Percentiles rank a stretch among this genome's conserved stretches.
Evolutionary conservation across 37 sponge, comb jelly and placozoan species (phyloP).

Genomic region (Bolinopsis microptera): DNA sequence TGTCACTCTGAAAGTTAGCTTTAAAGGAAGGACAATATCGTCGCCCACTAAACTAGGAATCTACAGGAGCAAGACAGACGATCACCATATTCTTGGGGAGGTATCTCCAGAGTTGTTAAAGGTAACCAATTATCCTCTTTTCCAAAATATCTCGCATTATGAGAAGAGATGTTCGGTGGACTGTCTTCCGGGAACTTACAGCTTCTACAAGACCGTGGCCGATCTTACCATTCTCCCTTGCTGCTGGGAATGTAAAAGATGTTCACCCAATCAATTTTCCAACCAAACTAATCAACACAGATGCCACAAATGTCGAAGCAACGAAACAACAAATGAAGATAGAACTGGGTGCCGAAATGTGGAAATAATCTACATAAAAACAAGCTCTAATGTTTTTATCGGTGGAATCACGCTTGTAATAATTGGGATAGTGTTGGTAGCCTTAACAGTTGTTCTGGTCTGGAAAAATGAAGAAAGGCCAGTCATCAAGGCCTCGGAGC

Average conservation of each 20-base stretch:
- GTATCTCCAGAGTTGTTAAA: background rate
- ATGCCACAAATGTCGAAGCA: background rate
- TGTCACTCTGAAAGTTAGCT: background rate
- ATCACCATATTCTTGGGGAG: background rate
- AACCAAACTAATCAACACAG: background rate
- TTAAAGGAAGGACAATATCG: background rate
- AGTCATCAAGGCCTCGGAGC: constrained; percentile 28
- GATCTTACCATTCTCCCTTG: background rate
- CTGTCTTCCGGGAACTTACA: background rate
- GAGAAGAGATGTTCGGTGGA: background rate
- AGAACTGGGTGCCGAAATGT: background rate
- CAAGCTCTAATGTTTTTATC: background rate
- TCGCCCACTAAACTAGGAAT: background rate
- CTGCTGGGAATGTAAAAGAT: constrained; percentile 32
- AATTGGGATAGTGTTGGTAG: background rate
- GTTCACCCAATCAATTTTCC: background rate
- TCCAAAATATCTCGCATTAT: background rate
- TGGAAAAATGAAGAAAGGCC: background rate
- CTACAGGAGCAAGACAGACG: background rate
- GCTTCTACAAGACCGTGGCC: background rate
- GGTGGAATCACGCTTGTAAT: background rate
- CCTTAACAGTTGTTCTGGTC: background rate
- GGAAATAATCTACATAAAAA: background rate
- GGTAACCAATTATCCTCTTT: background rate
- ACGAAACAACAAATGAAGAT: background rate